Evolutionary conservation across 2,888 invertebrate genomes (phyloP), one percentile per base, ranked within the genome.

Genomic region (Brenthis ino): DNA sequence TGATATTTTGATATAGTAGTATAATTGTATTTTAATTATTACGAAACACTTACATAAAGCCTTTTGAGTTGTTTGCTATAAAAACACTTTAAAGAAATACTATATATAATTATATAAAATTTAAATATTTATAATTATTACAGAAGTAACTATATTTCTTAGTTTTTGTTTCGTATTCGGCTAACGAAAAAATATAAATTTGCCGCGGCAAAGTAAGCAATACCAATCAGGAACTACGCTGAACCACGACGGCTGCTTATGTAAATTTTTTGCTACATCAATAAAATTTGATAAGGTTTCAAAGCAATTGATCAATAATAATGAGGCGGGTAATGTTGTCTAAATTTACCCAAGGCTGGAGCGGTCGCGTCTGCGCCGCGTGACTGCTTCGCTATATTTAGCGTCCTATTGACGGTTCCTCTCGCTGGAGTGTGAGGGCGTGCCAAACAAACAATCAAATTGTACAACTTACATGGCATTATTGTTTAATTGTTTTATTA

Each of bases 351-450:
- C 79, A 78, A 78, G 78, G 78, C 77, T 79, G 78, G 74, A 65
- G 68, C 68, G 79, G 78, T 77, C 77, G 74, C 68, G 79, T 78
- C 78, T 78, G 74, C 69, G 73, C 74, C 75, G 74, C 70, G 76
- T 80, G 77, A 82, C 81, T 81, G 77, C 77, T 69, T 65, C 68
- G 60, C 67, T 81, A 80, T 77, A 79, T 76, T 77, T 82, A 82
- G 76, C 74, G 56, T 33, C 57, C 76, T 77, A 77, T 80, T 81
- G 84, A 80, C 78, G 77, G 80, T 67, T 60, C 61, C 63, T 66
- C 76, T 77, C 76, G 81, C 83, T 79, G 83, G 82, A 84, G 82
- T 83, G 83, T 83, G 83, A 75, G 82, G 85, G 84, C 84, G 83
- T 77, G 79, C 79, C 80, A 85, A 82, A 86, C 82, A 86, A 87